Conservation (phyloP, 2,888 invertebrate genomes). For the Sinopyrophorus schimmeli region DNA sequence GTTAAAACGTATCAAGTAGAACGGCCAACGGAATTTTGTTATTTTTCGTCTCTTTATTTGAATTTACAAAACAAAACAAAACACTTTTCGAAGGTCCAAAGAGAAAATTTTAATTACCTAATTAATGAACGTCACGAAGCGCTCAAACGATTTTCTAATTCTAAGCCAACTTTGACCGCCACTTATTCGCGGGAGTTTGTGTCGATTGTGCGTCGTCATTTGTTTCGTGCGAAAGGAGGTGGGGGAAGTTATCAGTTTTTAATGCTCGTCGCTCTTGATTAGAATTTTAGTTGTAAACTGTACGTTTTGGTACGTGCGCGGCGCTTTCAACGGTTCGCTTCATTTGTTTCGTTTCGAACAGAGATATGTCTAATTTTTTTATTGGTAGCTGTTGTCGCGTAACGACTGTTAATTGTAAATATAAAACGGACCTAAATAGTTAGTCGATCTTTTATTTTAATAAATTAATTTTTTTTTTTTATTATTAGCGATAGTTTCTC, state of each 20-base stretch:
- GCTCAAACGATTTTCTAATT: too few relatives aligned
- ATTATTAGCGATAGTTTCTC: too few relatives aligned
- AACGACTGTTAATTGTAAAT: not conserved
- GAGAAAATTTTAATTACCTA: not conserved
- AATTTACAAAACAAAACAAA: too few relatives aligned
- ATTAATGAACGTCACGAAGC: too few relatives aligned
- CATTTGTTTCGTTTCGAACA: constrained; percentile 4
- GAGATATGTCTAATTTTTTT: constrained; percentile 3
- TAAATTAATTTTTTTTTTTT: too few relatives aligned
- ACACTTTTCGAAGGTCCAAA: not conserved
- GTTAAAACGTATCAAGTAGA: constrained; percentile 11
- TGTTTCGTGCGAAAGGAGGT: too few relatives aligned
- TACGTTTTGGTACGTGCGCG: too few relatives aligned
- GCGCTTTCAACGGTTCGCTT: too few relatives aligned
- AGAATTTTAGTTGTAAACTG: constrained; percentile 3
- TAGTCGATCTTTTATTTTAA: not conserved
- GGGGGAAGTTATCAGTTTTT: constrained; percentile 11
- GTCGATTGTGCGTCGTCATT: too few relatives aligned
- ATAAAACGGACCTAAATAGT: too few relatives aligned
- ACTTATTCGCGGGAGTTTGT: too few relatives aligned
- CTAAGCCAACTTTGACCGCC: too few relatives aligned
- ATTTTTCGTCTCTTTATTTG: not conserved
- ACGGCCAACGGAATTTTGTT: not conserved
- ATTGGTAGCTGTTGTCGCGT: not conserved
- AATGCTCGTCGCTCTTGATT: constrained; percentile 8